Conservation (phyloP, 2,113 vertebrate species). For the Anthoscopus minutus region DNA sequence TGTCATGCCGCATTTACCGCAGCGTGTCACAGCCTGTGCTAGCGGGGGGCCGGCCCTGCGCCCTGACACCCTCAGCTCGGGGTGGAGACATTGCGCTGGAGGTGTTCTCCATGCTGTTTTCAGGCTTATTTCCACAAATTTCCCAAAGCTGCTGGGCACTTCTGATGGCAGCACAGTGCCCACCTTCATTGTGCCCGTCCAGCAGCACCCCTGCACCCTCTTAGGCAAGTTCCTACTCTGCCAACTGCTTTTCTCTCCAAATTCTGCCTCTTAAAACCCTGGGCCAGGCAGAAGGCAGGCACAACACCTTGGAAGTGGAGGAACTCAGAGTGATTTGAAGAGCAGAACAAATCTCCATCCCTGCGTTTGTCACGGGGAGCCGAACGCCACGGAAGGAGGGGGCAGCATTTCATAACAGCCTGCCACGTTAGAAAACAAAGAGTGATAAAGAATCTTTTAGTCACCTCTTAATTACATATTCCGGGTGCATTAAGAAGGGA, state of each 20-base stretch:
- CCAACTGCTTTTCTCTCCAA: background rate
- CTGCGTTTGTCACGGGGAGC: background rate
- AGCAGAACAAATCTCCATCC: background rate
- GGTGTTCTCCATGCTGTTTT: background rate
- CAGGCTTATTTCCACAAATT: background rate
- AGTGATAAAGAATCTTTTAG: constrained; percentile 36
- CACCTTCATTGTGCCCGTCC: background rate
- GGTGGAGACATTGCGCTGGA: background rate
- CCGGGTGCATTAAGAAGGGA: background rate
- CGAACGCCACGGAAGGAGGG: background rate
- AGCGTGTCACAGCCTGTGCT: background rate
- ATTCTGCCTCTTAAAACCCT: fast-evolving
- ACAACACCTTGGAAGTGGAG: background rate
- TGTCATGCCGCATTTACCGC: constrained; percentile 63
- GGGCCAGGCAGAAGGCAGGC: background rate
- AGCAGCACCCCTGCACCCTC: background rate
- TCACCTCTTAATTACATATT: constrained; percentile 57
- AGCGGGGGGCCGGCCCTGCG: background rate
- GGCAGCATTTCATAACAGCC: constrained; percentile 29
- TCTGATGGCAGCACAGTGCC: fast-evolving
- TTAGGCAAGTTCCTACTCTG: fast-evolving
- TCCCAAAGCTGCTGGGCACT: background rate
- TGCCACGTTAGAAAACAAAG: constrained; percentile 36
- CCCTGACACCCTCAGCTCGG: background rate
- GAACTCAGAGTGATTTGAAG: background rate